Evolutionary conservation across 2,888 invertebrate genomes (phyloP).

Genomic region (Anarsia innoxiella): DNA sequence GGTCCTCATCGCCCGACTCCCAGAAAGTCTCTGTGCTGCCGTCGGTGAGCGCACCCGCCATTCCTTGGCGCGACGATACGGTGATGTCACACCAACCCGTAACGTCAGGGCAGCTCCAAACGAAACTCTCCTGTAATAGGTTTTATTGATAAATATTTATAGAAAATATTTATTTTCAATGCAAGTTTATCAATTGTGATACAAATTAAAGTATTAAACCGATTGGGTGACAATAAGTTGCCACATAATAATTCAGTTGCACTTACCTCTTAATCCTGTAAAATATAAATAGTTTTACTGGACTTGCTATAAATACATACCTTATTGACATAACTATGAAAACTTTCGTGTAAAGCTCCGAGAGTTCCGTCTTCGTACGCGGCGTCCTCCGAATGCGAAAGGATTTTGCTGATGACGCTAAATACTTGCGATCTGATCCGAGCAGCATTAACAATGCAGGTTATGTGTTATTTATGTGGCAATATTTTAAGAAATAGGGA

Average conservation of each 20-base stretch:
- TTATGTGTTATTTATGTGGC: too few species aligned
- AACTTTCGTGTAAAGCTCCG: constrained; percentile 55
- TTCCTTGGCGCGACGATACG: constrained; percentile 94
- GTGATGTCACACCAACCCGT: constrained; percentile 85
- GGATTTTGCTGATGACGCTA: constrained; percentile 95
- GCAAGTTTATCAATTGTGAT: too few species aligned
- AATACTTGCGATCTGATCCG: constrained; percentile 88
- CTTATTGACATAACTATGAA: constrained; percentile 47
- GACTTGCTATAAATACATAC: constrained; percentile 30
- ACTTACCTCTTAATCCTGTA: too few species aligned
- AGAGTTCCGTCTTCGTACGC: constrained; percentile 59
- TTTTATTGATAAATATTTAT: too few species aligned
- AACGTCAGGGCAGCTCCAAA: constrained; percentile 83
- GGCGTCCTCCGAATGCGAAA: constrained; percentile 92
- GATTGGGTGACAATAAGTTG: too few species aligned
- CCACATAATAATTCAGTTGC: too few species aligned
- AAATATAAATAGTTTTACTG: too few species aligned
- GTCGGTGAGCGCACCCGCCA: constrained; percentile 94
- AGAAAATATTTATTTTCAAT: too few species aligned
- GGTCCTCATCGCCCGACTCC: constrained; percentile 98
- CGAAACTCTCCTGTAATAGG: constrained; percentile 71
- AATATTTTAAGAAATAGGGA: too few species aligned
- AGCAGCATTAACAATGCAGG: constrained; percentile 45
- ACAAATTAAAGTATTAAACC: too few species aligned
- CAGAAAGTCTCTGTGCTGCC: constrained; percentile 98